Evolutionary conservation across 2,113 vertebrate genomes (phyloP), one percentile per base, ranked within the genome.

Genomic region (Turdus rufiventris): DNA sequence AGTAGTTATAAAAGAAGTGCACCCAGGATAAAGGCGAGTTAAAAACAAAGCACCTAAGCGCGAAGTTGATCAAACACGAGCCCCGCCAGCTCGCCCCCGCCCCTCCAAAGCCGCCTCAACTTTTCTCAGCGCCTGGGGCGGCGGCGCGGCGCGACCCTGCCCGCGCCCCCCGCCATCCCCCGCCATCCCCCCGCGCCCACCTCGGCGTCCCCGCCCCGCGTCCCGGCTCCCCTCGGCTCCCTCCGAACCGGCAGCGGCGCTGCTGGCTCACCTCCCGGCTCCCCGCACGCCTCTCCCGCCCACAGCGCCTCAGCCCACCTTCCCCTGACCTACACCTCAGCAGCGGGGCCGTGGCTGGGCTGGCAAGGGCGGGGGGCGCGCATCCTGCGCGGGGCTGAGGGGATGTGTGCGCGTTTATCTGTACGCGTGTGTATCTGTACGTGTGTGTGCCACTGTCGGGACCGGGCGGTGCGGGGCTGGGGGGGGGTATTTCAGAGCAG

Each of bases 1-100:
- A 72, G 58, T 38, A 90, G 74, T 72, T 75, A 50, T 14, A 68
- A 57, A 53, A 80, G 74, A 61, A 85, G 71, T 40, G 33, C 50
- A 68, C 50, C 33, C 50, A 5, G 62, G 74, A 70, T 24, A 29
- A 58, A 58, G 25, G 47, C 81, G 40, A 93, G 74, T 91, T 81
- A 53, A 89, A 93, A 95, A 93, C 87, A 96, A 95, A 89, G 85
- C 93, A 89, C 85, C 95, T 87, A 38, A 56, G 87, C 51, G 17
- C 36, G 34, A 91, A 96, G 82, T 76, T 84, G 85, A 72, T 34
- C 24, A 61, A 92, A 85, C 70, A 78, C 23, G 33, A 54, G 43
- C 8, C 87, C 18, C 13, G 8, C 2, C 56, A 7, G 74, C 40
- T 68, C 57, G 36, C 56, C 34, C 29, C 33, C 33, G 4, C 40